Conservation (phyloP, 2,888 invertebrate genomes). For the Campopleginae sp. region DNA sequence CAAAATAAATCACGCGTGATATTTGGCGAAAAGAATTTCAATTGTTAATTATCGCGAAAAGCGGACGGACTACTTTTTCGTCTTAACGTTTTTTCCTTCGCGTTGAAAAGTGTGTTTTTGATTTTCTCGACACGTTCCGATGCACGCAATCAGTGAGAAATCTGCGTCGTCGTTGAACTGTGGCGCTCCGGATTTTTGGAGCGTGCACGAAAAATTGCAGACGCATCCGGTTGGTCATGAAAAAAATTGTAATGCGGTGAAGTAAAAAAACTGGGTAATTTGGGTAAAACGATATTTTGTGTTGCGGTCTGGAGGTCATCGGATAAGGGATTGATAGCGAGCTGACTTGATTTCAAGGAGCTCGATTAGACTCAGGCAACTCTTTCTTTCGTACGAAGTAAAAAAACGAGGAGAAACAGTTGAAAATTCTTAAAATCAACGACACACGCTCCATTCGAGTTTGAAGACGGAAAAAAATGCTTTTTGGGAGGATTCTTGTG, state of each 20-base stretch:
- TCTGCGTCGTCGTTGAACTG: no score
- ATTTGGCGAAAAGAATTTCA: not conserved
- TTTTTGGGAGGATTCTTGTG: conserved; percentile 30
- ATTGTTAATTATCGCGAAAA: not conserved
- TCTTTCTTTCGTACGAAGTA: not conserved
- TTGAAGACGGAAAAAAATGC: conserved; percentile 24
- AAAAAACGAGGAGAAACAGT: conserved; percentile 14
- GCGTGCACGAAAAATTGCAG: not conserved
- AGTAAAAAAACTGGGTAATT: conserved; percentile 25
- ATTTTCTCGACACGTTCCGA: not conserved
- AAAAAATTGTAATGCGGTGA: conserved; percentile 2
- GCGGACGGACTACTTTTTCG: not conserved
- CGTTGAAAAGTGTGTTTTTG: not conserved
- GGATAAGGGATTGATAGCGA: conserved; percentile 61
- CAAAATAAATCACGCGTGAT: not conserved
- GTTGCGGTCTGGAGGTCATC: conserved; percentile 57
- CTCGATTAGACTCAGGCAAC: conserved; percentile 45
- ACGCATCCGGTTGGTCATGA: not conserved
- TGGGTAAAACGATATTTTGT: conserved; percentile 24
- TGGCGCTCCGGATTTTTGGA: not conserved
- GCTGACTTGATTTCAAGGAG: conserved; percentile 48
- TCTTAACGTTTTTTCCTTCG: not conserved
- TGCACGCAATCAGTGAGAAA: not conserved
- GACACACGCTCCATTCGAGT: not conserved
- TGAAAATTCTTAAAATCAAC: not conserved